phyloP scores from a whole-genome alignment of 1,140 invertebrate genomes.

The Pseudoatta argentina region DNA sequence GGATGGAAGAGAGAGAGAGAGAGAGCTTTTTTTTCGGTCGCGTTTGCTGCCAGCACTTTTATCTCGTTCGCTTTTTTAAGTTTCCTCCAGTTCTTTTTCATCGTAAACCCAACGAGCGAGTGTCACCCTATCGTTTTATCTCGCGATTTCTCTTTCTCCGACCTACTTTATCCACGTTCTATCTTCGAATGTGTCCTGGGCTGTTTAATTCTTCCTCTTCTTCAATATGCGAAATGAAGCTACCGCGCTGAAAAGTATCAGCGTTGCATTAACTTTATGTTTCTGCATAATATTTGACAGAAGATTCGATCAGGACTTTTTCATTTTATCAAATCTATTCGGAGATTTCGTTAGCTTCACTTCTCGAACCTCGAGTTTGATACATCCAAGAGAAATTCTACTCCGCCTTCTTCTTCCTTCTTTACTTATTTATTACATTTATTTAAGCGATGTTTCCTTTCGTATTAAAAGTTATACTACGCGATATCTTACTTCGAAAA shows the following conservation, averaged over 20 bases:
- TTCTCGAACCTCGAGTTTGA: background rate
- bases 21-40: slow-evolving; percentile 36
- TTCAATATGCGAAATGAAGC: background rate
- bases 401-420: background rate
- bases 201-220: background rate
- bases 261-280: background rate
- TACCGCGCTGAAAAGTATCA: background rate
- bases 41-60: slow-evolving; percentile 38
- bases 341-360: background rate
- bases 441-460: background rate
- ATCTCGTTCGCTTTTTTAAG: slow-evolving; percentile 21
- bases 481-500: background rate
- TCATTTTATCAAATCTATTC: background rate
- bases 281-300: background rate
- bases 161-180: slow-evolving; percentile 26
- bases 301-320: background rate
- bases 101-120: slow-evolving; percentile 9
- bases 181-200: background rate
- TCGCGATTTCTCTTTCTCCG: slow-evolving; percentile 1
- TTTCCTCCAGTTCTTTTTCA: no score
- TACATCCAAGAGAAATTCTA: background rate
- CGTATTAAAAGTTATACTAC: background rate
- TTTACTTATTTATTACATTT: background rate
- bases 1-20: slow-evolving; percentile 40
- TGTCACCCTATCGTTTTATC: background rate